Conservation (phyloP, 2,113 vertebrate genomes). For the Gorsachius goisagi region DNA sequence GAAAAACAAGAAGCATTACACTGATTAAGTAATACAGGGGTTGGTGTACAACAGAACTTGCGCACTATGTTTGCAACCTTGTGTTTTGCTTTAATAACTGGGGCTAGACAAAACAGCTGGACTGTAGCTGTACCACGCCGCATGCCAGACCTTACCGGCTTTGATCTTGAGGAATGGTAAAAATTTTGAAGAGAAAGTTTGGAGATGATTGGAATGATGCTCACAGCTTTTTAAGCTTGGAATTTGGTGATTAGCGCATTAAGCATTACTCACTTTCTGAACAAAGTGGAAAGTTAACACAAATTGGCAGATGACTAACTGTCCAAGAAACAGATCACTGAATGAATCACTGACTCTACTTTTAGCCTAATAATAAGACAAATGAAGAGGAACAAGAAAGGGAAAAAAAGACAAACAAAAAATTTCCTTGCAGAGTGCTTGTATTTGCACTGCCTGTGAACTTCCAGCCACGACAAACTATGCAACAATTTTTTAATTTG, state of each 20-base stretch:
- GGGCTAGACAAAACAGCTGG: slow-evolving; percentile 39
- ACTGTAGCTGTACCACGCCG: background rate
- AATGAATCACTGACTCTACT: slow-evolving; percentile 72
- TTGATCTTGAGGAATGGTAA: background rate
- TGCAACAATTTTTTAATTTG: background rate
- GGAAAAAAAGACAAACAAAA: background rate
- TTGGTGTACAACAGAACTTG: background rate
- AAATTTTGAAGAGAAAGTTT: slow-evolving; percentile 2
- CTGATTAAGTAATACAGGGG: background rate
- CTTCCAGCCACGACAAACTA: background rate
- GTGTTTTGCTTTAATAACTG: slow-evolving; percentile 14
- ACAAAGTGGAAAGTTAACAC: slow-evolving; percentile 68
- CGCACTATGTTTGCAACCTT: background rate
- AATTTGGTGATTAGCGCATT: slow-evolving; percentile 59
- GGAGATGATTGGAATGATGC: background rate
- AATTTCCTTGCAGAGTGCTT: background rate
- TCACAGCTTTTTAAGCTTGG: slow-evolving; percentile 51
- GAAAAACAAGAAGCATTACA: background rate
- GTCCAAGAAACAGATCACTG: slow-evolving; percentile 66
- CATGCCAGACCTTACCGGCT: background rate
- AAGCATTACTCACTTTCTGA: slow-evolving; percentile 65
- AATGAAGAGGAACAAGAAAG: slow-evolving; percentile 40
- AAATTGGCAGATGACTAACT: slow-evolving; percentile 71
- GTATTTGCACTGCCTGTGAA: background rate
- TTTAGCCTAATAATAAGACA: slow-evolving; percentile 58